Percentiles rank a stretch among this genome's conserved stretches.
Evolutionary conservation across 1,140 invertebrate genomes (phyloP).

Genomic region (Drosophila littoralis): DNA sequence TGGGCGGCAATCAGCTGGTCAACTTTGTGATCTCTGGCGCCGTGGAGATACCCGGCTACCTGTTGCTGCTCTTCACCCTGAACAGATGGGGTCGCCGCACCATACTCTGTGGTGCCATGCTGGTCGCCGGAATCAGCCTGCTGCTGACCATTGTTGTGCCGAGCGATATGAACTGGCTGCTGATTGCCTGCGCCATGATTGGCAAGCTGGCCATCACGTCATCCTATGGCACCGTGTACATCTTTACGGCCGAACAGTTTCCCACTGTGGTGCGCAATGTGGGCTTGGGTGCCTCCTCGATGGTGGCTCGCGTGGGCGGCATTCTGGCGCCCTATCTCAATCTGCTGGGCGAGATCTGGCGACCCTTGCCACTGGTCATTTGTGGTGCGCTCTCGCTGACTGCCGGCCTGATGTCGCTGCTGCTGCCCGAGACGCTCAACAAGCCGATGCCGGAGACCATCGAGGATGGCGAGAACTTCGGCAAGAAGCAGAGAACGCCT

Average conservation of each 20-base stretch:
- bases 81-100: constrained; percentile 90
- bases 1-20: constrained; percentile 90
- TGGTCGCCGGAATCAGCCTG: constrained; percentile 88
- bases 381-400: constrained; percentile 88
- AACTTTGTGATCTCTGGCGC: constrained; percentile 91
- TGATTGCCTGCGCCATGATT: constrained; percentile 90
- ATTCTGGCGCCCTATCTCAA: constrained; percentile 91
- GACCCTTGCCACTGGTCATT: constrained; percentile 89
- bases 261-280: constrained; percentile 93
- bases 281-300: constrained; percentile 91
- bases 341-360: constrained; percentile 88
- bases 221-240: constrained; percentile 91
- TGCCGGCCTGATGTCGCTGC: constrained; percentile 88
- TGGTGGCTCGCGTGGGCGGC: constrained; percentile 90
- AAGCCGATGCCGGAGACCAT: constrained; percentile 90
- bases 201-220: constrained; percentile 93
- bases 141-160: constrained; percentile 87
- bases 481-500: constrained; percentile 70
- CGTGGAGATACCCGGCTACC: constrained; percentile 91
- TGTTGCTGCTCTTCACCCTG: constrained; percentile 89
- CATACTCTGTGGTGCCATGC: constrained; percentile 89
- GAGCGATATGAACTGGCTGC: constrained; percentile 86
- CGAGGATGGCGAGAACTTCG: constrained; percentile 90
- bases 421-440: constrained; percentile 91
- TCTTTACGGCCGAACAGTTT: constrained; percentile 93